Conservation (phyloP, 1,140 invertebrate genomes). For the Bombus confusus region DNA sequence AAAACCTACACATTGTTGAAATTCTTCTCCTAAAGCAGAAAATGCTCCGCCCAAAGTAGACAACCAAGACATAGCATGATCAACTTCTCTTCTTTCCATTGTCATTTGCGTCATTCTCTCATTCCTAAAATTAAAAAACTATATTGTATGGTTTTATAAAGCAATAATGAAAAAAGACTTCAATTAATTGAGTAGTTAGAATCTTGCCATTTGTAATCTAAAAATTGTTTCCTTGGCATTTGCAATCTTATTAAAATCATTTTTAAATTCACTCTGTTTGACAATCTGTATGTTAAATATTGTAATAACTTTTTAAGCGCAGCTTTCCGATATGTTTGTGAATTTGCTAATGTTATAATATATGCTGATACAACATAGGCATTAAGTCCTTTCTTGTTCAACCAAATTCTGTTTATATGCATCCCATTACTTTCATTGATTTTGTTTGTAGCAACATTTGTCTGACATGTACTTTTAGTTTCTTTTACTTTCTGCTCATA, state of each 20-base stretch:
- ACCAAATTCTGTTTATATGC: conserved; percentile 42
- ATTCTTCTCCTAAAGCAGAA: conserved; percentile 95
- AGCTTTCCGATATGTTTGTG: conserved; percentile 68
- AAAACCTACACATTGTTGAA: conserved; percentile 88
- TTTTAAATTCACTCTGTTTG: not conserved
- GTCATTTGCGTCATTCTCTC: conserved; percentile 78
- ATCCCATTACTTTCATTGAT: conserved; percentile 5
- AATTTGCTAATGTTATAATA: conserved; percentile 60
- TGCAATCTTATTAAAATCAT: conserved; percentile 73
- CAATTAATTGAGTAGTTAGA: conserved; percentile 25
- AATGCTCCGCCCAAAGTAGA: conserved; percentile 98
- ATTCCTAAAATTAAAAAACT: conserved; percentile 72
- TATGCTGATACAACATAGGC: conserved; percentile 75
- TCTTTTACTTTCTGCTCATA: conserved; percentile 11
- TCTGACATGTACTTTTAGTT: conserved; percentile 18
- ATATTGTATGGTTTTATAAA: no score
- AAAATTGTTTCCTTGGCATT: conserved; percentile 84
- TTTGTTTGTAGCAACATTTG: not conserved
- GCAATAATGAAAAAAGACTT: not conserved
- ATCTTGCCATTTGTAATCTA: conserved; percentile 87
- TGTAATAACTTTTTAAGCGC: conserved; percentile 56
- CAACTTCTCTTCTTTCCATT: conserved; percentile 88
- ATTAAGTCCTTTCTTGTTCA: conserved; percentile 70
- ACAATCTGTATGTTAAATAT: conserved; percentile 23
- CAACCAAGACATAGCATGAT: conserved; percentile 95